phyloP scores from a whole-genome alignment of 2,888 invertebrate species.

The Drosophila austrosaltans region DNA sequence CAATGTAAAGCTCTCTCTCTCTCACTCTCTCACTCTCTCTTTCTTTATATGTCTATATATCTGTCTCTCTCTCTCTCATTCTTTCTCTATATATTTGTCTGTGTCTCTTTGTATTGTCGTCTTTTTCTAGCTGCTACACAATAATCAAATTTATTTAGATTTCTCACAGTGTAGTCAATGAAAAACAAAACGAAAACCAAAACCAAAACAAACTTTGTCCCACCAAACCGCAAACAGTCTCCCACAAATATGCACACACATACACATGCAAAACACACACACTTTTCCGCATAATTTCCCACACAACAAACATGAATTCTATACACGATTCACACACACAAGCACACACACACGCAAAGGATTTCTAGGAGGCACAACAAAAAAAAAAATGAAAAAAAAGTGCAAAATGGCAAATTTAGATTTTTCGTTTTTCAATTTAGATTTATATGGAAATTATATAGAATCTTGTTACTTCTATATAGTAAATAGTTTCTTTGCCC shows the following conservation, averaged over 20 bases:
- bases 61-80: neutral
- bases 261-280: slow-evolving; percentile 22
- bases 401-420: neutral
- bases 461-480: too few species aligned
- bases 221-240: slow-evolving; percentile 26
- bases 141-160: neutral
- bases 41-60: neutral
- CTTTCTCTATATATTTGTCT: neutral
- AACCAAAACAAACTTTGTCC: neutral
- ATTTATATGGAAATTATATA: neutral
- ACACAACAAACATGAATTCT: slow-evolving; percentile 15
- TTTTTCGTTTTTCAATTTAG: neutral
- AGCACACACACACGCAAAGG: too few species aligned
- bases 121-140: neutral
- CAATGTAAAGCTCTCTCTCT: slow-evolving; percentile 11
- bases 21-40: slow-evolving; percentile 22
- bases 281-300: slow-evolving; percentile 24
- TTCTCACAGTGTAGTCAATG: slow-evolving; percentile 24
- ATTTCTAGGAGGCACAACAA: neutral
- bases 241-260: slow-evolving; percentile 28
- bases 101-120: neutral
- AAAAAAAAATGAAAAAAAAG: neutral
- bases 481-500: neutral
- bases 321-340: slow-evolving; percentile 9
- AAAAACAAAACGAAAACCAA: slow-evolving; percentile 21